phyloP scores from a whole-genome alignment of 2,113 vertebrate genomes.

The Phalacrocorax carbo region DNA sequence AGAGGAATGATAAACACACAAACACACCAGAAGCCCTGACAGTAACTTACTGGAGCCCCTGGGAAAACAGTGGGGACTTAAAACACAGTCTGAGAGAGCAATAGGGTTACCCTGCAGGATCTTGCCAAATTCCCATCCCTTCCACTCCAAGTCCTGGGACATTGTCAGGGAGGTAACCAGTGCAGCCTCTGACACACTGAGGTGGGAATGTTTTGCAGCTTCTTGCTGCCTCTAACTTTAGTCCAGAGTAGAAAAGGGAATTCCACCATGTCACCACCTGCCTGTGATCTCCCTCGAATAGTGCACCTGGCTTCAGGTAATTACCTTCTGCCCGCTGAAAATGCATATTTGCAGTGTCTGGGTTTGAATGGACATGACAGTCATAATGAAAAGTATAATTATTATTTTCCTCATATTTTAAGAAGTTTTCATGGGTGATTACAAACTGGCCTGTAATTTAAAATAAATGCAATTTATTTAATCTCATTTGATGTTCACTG shows the following conservation, averaged over 20 bases:
- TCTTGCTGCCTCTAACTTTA: neutral
- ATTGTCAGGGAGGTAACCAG: rapidly evolving
- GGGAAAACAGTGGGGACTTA: neutral
- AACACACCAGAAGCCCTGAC: neutral
- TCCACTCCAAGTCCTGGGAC: neutral
- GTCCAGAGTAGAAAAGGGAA: neutral
- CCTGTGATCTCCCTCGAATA: neutral
- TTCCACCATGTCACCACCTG: neutral
- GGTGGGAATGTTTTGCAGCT: neutral
- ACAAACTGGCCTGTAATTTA: neutral
- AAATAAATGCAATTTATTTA: neutral
- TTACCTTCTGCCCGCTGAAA: neutral
- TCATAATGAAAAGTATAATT: neutral
- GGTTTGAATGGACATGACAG: neutral
- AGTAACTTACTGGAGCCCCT: neutral
- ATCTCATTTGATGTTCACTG: neutral
- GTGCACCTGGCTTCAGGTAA: neutral
- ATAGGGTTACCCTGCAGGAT: neutral
- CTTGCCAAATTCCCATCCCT: neutral
- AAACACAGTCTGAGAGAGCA: neutral
- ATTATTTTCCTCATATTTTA: neutral
- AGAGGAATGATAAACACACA: conserved; percentile 7
- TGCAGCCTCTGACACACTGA: neutral
- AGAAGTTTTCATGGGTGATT: neutral
- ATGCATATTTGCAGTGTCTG: neutral